These are phyloP conservation scores for Manduca sexta DNA, from an alignment of 1,140 invertebrate species.

Conservation along the genomic window DNA sequence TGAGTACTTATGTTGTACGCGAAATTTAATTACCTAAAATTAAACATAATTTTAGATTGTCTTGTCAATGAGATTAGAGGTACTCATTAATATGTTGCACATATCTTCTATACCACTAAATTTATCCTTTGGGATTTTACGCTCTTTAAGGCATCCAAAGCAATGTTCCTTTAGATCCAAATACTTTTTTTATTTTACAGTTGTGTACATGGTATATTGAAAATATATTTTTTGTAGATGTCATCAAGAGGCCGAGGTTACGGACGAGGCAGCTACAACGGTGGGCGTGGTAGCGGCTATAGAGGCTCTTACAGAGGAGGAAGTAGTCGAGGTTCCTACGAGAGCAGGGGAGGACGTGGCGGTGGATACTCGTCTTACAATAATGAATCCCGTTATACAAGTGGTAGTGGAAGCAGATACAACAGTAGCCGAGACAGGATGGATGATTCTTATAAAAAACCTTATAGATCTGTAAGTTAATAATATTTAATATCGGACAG, in stretches of 20 bases:
- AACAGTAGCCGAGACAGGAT: slow-evolving; percentile 57
- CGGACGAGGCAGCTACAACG: slow-evolving; percentile 56
- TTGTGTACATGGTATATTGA: too few relatives aligned
- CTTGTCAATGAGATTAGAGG: too few relatives aligned
- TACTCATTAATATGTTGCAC: too few relatives aligned
- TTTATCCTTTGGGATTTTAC: too few relatives aligned
- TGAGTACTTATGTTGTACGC: too few relatives aligned
- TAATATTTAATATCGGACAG: slow-evolving; percentile 20
- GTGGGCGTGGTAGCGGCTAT: slow-evolving; percentile 46
- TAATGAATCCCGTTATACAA: slow-evolving; percentile 56
- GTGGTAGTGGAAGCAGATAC: slow-evolving; percentile 50
- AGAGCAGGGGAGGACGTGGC: slow-evolving; percentile 38
- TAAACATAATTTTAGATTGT: too few relatives aligned
- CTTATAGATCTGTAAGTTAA: slow-evolving; percentile 65
- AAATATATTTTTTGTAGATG: too few relatives aligned
- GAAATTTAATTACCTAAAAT: too few relatives aligned
- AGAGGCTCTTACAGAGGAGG: slow-evolving; percentile 58
- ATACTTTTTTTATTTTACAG: too few relatives aligned
- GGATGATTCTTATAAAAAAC: slow-evolving; percentile 67
- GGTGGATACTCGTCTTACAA: slow-evolving; percentile 50
- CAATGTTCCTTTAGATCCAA: too few relatives aligned
- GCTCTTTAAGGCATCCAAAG: too few relatives aligned
- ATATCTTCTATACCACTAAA: too few relatives aligned
- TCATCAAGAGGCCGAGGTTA: slow-evolving; percentile 60
- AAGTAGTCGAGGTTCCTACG: slow-evolving; percentile 50